Base-by-base conservation (phyloP, 2,113 vertebrate species). In the Oryzias woworae region DNA sequence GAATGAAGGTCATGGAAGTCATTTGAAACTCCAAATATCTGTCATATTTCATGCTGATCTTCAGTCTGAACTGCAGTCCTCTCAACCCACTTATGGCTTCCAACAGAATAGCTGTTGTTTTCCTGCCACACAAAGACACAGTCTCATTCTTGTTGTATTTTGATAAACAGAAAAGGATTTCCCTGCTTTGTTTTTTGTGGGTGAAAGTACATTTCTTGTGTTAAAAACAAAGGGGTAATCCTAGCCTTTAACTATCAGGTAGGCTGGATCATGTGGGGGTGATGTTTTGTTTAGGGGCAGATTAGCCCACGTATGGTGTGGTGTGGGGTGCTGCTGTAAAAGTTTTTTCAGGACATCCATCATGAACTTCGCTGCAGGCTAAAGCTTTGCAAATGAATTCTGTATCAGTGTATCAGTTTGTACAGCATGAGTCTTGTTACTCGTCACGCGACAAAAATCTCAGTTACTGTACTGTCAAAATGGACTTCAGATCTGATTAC, bases 111-210 rank as follows among this genome's bases (percentile, higher is more conserved):
- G 67, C 18, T 20, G 52, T 67, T 41, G 66, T 76, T 81, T 72
- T 63, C 52, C 63, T 55, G 43, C 28, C 43, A 31, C 50, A 22
- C 42, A 31, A 44, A 44, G 7, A 58, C 53, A 57, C 75, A 46
- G 72, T 71, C 55, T 14, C 43, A 41, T 73, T 45, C 43, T 44
- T 54, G 66, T 77, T n/a, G 68, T 63, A 66, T 70, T 78, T 42
- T 62, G 41, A 73, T 54, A 58, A 86, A 84, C 82, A 76, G 15
- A 45, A 58, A 71, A 82, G 85, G 81, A 81, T 83, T 75, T 75
- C 43, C 26, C 56, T 31, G 54, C 31, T 31, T 69, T 69, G 73
- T 78, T 80, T 72, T 78, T 24, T 53, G 53, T 77, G 42, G 28
- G 67, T 31, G 26, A 18, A 58, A 53, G 20, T 69, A 36, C 13